Conservation (phyloP, 2,888 invertebrate species). For the Andrena minutula region DNA sequence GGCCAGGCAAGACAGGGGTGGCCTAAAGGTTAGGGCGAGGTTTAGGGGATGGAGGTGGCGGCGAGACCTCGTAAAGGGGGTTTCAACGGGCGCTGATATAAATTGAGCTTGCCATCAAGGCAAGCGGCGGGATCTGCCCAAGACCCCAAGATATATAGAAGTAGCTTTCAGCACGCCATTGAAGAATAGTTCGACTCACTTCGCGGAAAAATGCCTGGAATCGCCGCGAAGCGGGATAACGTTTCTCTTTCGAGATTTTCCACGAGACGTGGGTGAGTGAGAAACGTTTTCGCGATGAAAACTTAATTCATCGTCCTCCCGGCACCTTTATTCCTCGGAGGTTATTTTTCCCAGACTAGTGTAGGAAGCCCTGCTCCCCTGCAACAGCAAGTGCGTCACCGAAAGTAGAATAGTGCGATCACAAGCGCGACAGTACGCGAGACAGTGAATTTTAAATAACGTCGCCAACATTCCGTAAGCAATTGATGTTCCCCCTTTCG, state of each 20-base stretch:
- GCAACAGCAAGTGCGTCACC: not conserved
- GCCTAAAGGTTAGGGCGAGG: conserved; percentile 64
- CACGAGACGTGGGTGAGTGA: conserved; percentile 3
- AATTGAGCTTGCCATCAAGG: conserved; percentile 84
- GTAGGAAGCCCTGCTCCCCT: not conserved
- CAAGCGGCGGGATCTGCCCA: conserved; percentile 82
- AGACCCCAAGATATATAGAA: conserved; percentile 79
- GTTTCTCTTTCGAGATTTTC: conserved; percentile 61
- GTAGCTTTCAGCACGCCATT: conserved; percentile 79
- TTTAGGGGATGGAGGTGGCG: conserved; percentile 66
- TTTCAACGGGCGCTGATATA: conserved; percentile 83
- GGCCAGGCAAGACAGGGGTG: conserved; percentile 51
- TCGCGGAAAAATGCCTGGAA: conserved; percentile 70
- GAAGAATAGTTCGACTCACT: conserved; percentile 77
- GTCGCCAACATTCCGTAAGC: not conserved
- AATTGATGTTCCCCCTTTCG: not conserved
- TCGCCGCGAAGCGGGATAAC: conserved; percentile 69
- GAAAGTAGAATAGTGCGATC: conserved; percentile 24
- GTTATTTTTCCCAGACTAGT: not conserved
- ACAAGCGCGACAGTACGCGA: not conserved
- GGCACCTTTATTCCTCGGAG: not conserved
- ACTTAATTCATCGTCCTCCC: conserved; percentile 56
- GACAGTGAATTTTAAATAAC: not conserved
- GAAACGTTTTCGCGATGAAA: conserved; percentile 60
- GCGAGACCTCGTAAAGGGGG: conserved; percentile 83